A percentile compares a stretch with the other conserved stretches of the same genome.
Conservation (phyloP, 2,113 vertebrate genomes). For the Pitta sordida region DNA sequence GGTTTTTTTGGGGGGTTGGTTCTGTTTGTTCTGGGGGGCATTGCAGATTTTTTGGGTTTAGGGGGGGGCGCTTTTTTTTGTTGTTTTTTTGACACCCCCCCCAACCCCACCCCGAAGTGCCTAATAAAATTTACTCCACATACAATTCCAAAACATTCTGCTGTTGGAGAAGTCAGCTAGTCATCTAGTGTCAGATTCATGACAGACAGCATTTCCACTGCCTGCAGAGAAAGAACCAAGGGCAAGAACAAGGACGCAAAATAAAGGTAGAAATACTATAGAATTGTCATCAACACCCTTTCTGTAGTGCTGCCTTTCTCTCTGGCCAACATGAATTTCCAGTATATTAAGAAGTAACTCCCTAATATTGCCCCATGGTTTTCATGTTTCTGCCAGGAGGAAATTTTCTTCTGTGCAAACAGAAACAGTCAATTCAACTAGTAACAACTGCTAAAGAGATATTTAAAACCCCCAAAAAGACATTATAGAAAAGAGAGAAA, state of each 20-base stretch:
- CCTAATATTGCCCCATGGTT: neutral
- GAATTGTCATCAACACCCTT: neutral
- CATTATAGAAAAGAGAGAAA: neutral
- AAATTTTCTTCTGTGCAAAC: neutral
- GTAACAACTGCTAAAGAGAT: neutral
- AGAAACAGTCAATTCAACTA: neutral
- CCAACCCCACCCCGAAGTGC: neutral
- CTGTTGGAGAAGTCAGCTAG: neutral
- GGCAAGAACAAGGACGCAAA: neutral
- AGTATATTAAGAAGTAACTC: neutral
- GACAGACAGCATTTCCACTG: neutral
- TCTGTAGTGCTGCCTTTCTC: neutral
- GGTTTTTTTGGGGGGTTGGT: neutral
- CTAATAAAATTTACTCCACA: neutral
- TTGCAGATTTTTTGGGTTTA: no score
- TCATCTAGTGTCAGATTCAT: neutral
- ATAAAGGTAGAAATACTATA: neutral
- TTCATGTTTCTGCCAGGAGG: neutral
- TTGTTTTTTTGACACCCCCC: no score
- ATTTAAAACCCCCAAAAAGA: neutral
- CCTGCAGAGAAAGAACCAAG: neutral
- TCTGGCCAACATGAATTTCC: neutral
- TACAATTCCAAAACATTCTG: neutral
- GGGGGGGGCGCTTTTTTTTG: no score
- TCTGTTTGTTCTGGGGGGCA: neutral